Evolutionary conservation across 2,113 vertebrate species (phyloP), one percentile per base, ranked within the genome.

Genomic region (Scartelaos histophorus): DNA sequence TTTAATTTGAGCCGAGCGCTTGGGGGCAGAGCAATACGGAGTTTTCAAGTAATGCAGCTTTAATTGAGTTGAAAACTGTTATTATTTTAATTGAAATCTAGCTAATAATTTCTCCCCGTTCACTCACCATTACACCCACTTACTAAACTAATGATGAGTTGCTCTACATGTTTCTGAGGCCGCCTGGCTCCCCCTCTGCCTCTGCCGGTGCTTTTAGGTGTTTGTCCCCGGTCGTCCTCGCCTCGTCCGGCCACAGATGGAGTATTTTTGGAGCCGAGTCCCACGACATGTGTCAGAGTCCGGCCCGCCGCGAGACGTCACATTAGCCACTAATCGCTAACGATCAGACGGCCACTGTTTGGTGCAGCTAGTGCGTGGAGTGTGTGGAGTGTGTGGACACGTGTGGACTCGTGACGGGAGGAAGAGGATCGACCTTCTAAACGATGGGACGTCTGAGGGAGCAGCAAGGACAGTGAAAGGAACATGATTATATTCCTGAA

Each of bases 191-290:
- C 62, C 19, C 13, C 25, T 64, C n/a, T 80, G 66, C 38, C 45
- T 58, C 60, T 80, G 66, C 46, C 45, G 58, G 47, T 56, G 15
- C 70, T 56, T 61, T 47, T 67, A 67, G 81, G 54, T 57, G 51
- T 51, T 71, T 80, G 69, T 71, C 86, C 86, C 89, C 81, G 85
- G 90, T 69, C 7, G 54, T 79, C 78, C 81, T 82, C 79, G 87
- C 85, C 87, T 89, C 80, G 82, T 88, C 68, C 3, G 60, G 19
- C 80, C 83, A 90, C 90, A 92, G 89, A 92, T 92, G 89, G 90
- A 78, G 70, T 74, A 71, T 87, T 87, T 87, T 86, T 85, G 81
- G 70, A 86, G 80, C 78, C 0, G 53, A 77, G 72, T 83, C 80
- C 73, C 74, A 78, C 88, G 81, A 85, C 75, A 76, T 29, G 65